Conservation (phyloP, 1,140 invertebrate species). For the Drosophila pallidifrons region DNA sequence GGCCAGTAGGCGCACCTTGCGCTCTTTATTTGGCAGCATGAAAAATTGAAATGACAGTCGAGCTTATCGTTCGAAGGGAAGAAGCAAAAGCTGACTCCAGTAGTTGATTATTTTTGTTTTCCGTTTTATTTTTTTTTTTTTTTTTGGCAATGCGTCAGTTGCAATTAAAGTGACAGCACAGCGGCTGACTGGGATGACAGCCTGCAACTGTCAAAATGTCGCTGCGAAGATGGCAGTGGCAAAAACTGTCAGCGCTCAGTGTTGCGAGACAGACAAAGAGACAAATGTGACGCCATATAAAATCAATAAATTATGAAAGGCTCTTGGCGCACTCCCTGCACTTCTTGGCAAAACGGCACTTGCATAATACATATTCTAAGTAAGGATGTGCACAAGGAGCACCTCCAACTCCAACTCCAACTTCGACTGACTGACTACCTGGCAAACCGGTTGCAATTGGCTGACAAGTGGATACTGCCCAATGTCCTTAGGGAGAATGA, state of each 20-base stretch:
- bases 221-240: slow-evolving; percentile 62
- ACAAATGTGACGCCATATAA: slow-evolving; percentile 83
- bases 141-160: slow-evolving; percentile 80
- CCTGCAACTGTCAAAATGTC: slow-evolving; percentile 79
- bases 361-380: slow-evolving; percentile 81
- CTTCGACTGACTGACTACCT: too few species aligned
- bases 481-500: slow-evolving; percentile 70
- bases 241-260: slow-evolving; percentile 74
- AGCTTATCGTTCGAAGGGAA: slow-evolving; percentile 58
- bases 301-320: slow-evolving; percentile 81
- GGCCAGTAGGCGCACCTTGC: slow-evolving; percentile 64
- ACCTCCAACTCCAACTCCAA: slow-evolving; percentile 15
- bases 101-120: slow-evolving; percentile 21
- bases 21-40: slow-evolving; percentile 54
- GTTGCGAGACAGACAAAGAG: slow-evolving; percentile 63
- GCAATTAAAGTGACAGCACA: slow-evolving; percentile 75
- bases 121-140: slow-evolving; percentile 11
- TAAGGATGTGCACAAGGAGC: slow-evolving; percentile 48
- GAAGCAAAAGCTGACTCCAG: slow-evolving; percentile 7
- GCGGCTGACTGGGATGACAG: slow-evolving; percentile 58
- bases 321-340: slow-evolving; percentile 35
- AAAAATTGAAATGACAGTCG: slow-evolving; percentile 78
- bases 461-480: slow-evolving; percentile 2
- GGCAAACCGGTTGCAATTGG: slow-evolving; percentile 61
- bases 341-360: slow-evolving; percentile 33